Conservation (phyloP, 2,888 invertebrate species). For the Chrysolina americana region DNA sequence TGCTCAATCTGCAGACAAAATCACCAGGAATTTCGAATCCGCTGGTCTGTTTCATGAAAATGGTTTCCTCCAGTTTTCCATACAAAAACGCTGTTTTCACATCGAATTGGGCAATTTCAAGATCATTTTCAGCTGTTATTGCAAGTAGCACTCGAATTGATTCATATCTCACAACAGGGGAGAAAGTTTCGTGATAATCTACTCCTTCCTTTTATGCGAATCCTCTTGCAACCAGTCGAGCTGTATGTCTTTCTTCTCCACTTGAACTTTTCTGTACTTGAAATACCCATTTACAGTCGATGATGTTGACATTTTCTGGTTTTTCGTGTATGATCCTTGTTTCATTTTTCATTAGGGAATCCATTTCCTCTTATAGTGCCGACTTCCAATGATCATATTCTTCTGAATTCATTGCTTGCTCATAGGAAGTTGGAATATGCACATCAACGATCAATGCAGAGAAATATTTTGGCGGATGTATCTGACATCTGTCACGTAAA, state of each 20-base stretch:
- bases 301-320: constrained; percentile 32
- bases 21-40: constrained; percentile 33
- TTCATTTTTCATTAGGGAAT: too few relatives aligned
- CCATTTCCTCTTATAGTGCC: not conserved
- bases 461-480: not conserved
- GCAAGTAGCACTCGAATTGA: constrained; percentile 29
- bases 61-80: constrained; percentile 1
- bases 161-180: constrained; percentile 42
- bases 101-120: too few relatives aligned
- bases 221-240: constrained; percentile 38
- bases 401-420: constrained; percentile 40
- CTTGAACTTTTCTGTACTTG: constrained; percentile 24
- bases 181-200: not conserved
- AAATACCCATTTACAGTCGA: constrained; percentile 45
- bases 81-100: constrained; percentile 33
- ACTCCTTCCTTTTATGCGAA: constrained; percentile 42
- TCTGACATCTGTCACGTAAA: not conserved
- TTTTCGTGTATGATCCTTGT: not conserved
- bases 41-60: constrained; percentile 32
- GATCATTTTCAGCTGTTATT: too few relatives aligned
- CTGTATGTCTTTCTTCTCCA: constrained; percentile 35
- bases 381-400: constrained; percentile 18
- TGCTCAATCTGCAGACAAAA: constrained; percentile 39
- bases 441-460: not conserved
- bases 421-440: constrained; percentile 39